Conservation (phyloP, 1,140 invertebrate species). For the Hetaerina americana region DNA sequence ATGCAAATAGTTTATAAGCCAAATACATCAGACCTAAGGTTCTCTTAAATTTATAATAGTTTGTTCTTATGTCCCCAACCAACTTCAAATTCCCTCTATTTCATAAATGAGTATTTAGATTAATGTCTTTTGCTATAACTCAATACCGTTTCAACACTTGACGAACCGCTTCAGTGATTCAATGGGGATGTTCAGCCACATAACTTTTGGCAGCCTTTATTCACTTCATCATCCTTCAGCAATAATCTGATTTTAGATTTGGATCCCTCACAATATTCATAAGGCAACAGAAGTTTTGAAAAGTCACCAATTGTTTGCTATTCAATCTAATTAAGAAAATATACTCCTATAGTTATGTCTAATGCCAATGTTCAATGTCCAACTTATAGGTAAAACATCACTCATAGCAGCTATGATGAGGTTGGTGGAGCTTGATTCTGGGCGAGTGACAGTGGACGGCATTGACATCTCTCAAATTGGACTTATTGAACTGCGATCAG, state of each 20-base stretch:
- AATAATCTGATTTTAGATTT: neutral
- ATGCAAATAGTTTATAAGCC: neutral
- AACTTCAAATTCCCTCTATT: neutral
- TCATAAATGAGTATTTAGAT: too few species aligned
- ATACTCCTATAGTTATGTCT: neutral
- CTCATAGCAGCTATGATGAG: constrained; percentile 56
- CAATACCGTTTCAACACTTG: too few species aligned
- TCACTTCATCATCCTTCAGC: neutral
- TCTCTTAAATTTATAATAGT: neutral
- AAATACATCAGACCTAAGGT: neutral
- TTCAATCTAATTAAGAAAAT: neutral
- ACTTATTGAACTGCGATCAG: constrained; percentile 28
- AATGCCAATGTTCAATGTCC: neutral
- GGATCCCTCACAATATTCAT: neutral
- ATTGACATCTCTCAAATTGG: constrained; percentile 28
- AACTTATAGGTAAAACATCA: constrained; percentile 38
- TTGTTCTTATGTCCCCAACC: neutral
- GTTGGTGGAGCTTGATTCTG: constrained; percentile 45
- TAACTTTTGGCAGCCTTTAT: neutral
- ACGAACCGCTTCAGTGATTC: too few species aligned
- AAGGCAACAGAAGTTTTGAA: neutral
- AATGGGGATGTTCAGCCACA: too few species aligned
- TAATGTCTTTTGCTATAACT: too few species aligned
- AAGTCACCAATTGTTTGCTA: neutral
- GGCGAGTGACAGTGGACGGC: constrained; percentile 24